Evolutionary conservation across 2,113 vertebrate genomes (phyloP).

Genomic region (Sclerurus mexicanus): DNA sequence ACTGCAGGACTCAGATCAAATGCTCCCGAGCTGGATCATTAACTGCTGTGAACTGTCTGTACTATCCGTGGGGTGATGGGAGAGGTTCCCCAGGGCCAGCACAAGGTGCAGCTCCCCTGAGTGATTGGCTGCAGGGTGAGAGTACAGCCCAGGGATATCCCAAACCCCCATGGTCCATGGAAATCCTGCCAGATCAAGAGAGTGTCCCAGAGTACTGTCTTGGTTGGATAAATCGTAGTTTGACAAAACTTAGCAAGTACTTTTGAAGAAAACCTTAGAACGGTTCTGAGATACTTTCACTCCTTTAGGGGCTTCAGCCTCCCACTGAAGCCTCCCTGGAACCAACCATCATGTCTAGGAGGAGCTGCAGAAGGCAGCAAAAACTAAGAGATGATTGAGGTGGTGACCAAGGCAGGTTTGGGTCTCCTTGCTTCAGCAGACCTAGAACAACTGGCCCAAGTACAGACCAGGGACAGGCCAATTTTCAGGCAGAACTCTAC

Average conservation of each 20-base stretch:
- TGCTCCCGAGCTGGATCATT: fast-evolving
- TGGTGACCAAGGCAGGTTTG: neutral
- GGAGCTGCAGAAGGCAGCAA: neutral
- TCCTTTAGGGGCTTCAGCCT: neutral
- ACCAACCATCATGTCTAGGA: neutral
- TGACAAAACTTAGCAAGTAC: neutral
- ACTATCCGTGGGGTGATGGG: fast-evolving
- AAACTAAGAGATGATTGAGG: too few relatives aligned
- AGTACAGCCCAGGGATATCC: neutral
- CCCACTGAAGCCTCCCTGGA: neutral
- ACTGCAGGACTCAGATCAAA: neutral
- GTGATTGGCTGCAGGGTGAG: neutral
- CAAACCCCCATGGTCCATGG: neutral
- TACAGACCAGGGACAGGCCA: neutral
- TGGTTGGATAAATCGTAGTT: neutral
- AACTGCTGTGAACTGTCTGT: neutral
- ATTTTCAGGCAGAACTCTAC: neutral
- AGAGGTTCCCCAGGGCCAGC: neutral
- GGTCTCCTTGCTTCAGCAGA: neutral
- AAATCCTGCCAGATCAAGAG: neutral
- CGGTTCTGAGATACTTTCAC: neutral
- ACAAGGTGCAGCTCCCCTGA: fast-evolving
- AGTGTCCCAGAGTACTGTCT: neutral
- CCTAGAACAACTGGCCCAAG: neutral
- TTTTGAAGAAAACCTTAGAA: neutral